Evolutionary conservation across 2,113 vertebrate species (phyloP), one percentile per base, ranked within the genome.

Genomic region (Balaenoptera acutorostrata): DNA sequence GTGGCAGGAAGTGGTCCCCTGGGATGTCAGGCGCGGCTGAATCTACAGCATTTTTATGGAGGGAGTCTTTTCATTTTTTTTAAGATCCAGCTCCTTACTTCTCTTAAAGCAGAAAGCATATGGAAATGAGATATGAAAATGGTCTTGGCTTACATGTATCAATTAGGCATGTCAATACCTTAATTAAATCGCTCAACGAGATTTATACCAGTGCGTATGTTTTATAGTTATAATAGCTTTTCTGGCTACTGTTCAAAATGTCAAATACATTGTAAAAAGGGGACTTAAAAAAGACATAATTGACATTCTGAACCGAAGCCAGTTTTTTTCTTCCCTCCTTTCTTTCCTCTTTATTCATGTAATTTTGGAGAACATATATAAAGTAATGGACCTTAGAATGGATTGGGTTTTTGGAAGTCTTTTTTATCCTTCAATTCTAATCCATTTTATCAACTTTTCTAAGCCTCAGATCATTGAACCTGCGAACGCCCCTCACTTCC

Each of bases 141-240:
- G 99, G 98, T 98, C 99, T 99, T 98, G 98, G 99, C 98, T 98
- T 99, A 98, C 99, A 99, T 98, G 98, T 99, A 99, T 99, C 99
- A 99, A 99, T 99, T 99, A 99, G 99, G 99, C 99, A 99, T 99
- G 99, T 99, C 99, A 99, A 99, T 99, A 99, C 99, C 98, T 99
- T 99, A 99, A 99, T 99, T 99, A 99, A 99, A 99, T 99, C 99
- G 99, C 99, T 99, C 99, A 99, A 99, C 99, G 99, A 99, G 99
- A 99, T 99, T 99, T 99, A 99, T 99, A 98, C 98, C 99, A 99
- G 99, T 99, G 99, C 99, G 99, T 99, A 99, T 99, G 99, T 99
- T 99, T 99, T 99, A 99, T 99, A 99, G 99, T 99, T 99, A 99
- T 99, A 99, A 99, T 99, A 99, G 99, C 99, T 99, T 99, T 99